Base-by-base conservation (phyloP, 2,888 invertebrate species). In the Leuctra nigra region DNA sequence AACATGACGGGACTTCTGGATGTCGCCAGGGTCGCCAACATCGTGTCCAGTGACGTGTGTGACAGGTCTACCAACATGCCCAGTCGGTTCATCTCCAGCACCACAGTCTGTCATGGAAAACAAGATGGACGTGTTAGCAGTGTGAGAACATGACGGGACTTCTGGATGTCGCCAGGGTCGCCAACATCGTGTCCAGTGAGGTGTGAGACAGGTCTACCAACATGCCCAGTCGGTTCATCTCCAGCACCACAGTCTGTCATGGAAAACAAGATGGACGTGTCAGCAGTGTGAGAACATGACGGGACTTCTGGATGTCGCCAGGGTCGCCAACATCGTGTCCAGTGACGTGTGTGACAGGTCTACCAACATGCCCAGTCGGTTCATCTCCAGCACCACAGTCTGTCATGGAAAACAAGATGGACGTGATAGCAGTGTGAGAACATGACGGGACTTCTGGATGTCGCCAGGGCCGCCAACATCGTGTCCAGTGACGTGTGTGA, bases 111-210 rank as follows among this genome's bases (percentile, higher is more conserved):
- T 1, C 29, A 29, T 7, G n/a, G n/a, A n/a, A n/a, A n/a, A n/a
- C n/a, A n/a, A n/a, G n/a, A n/a, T n/a, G n/a, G n/a, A n/a, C n/a
- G n/a, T n/a, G n/a, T n/a, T n/a, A n/a, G n/a, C n/a, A 6, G 75
- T 94, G 94, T 54, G 92, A 92, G 76, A 91, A 94, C 67, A 95
- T 92, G 67, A 94, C 91, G 18, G 94, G 94, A 9, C 94, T 91
- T 63, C 61, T 57, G 1, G 70, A 63, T 1, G 50, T 20, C 35
- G 64, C 62, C 4, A 59, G 62, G 14, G 75, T 59, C n/a, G 91
- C 89, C 64, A 85, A 81, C 74, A 92, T 92, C 57, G 93, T 93
- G 67, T 83, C 82, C 67, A 87, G 84, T 20, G 91, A 89, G 59
- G 92, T 88, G 73, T 94, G 91, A 54, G 91, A 90, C 62, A 92